Base-by-base conservation (phyloP, 2,113 vertebrate genomes). In the Rousettus leschenaultii region DNA sequence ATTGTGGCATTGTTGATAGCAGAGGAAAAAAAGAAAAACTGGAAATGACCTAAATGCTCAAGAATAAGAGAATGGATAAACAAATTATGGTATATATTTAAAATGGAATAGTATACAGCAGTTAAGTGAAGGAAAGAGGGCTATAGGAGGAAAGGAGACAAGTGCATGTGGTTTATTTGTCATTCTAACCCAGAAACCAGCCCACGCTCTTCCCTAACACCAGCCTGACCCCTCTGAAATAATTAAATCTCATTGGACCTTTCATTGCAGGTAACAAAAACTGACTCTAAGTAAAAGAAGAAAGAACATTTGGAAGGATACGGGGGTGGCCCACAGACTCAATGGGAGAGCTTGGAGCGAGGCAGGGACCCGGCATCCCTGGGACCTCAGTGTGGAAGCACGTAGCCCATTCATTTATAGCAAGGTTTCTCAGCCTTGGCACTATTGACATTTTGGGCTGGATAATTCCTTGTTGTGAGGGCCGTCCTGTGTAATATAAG, bases 371-470 rank as follows among this genome's bases (percentile, higher is more conserved):
- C 8, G 38, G 66, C 40, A 59, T 38, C 55, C 57, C 71, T 5
- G 15, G n/a, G 35, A 26, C 51, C 28, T 35, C 75, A 3, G 13
- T 7, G n/a, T 15, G 18, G 30, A 26, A 63, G 19, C 24, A 8
- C 7, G 0, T 1, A 30, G 45, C 11, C 65, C 9, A 9, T 30
- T 70, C 51, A 2, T 55, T 28, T 30, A 35, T 2, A 33, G 10
- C 28, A 10, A 35, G 12, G 10, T 45, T 51, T 88, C 68, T 75
- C 65, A 30, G 1, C 48, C 21, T 57, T 5, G 1, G 30, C 43
- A 19, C n/a, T 53, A 3, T 0, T 8, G 51, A 57, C 16, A 16
- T 13, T 10, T 59, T 10, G 35, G 14, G 4, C 21, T 28, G 4
- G 63, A 19, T 26, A 15, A 24, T 24, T 70, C n/a, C 40, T 73